These are phyloP conservation scores for Bombus difficillimus DNA, from an alignment of 1,140 invertebrate genomes.

Conservation along the genomic window DNA sequence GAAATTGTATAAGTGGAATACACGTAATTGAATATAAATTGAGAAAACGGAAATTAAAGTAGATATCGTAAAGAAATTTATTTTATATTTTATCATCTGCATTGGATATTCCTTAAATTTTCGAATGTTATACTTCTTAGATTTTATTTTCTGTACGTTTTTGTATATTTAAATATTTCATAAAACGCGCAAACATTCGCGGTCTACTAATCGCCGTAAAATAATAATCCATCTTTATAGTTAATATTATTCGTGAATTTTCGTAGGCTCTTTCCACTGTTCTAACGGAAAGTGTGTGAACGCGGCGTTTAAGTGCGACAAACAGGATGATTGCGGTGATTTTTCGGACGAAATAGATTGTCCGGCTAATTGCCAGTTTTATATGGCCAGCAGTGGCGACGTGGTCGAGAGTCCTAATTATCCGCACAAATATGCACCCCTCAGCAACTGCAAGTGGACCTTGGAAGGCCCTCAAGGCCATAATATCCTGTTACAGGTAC, in stretches of 20 bases:
- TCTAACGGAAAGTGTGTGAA: conserved; percentile 96
- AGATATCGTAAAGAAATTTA: no score
- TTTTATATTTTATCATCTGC: not conserved
- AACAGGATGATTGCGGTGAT: conserved; percentile 96
- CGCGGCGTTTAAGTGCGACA: conserved; percentile 94
- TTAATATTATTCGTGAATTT: no score
- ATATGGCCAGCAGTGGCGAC: conserved; percentile 96
- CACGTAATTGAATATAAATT: no score
- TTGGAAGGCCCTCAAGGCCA: conserved; percentile 97
- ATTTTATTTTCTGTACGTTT: no score
- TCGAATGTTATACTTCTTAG: no score
- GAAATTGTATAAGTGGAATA: no score
- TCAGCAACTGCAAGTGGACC: conserved; percentile 98
- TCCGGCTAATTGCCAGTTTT: conserved; percentile 93
- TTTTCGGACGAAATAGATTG: conserved; percentile 96
- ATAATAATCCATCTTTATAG: no score
- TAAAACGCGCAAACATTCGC: no score
- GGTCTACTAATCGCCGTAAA: no score
- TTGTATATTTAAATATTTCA: no score
- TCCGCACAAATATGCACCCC: conserved; percentile 94
- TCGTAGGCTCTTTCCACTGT: conserved; percentile 92
- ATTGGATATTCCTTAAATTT: no score
- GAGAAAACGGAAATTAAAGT: not conserved
- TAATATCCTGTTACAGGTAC: conserved; percentile 92
- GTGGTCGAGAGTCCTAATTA: conserved; percentile 97